A percentile compares a stretch with the other conserved stretches of the same genome.
phyloP scores from a whole-genome alignment of 2,797 vertebrate species.

The Gorsachius magnificus region DNA sequence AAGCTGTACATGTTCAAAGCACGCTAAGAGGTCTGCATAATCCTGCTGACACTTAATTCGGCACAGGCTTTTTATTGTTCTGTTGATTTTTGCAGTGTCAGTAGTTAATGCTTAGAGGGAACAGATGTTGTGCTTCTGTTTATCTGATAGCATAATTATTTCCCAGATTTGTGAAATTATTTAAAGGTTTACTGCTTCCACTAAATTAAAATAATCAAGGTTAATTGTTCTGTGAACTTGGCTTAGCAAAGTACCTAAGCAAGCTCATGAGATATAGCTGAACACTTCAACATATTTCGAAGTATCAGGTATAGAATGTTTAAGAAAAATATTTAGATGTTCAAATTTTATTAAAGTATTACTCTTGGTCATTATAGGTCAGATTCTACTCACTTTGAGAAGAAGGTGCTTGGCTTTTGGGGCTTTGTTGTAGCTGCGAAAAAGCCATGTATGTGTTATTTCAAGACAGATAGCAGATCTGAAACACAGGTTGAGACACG shows the following conservation, averaged over 20 bases:
- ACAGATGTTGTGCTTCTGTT: background rate
- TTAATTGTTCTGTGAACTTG: background rate
- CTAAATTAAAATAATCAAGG: background rate
- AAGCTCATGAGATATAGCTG: background rate
- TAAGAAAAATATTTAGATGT: background rate
- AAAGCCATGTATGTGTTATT: background rate
- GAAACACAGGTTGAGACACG: background rate
- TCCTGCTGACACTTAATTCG: background rate
- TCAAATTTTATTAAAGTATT: background rate
- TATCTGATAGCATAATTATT: background rate
- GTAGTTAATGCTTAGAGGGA: background rate
- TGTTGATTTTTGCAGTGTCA: background rate
- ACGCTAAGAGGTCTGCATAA: rapidly evolving
- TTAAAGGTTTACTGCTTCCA: background rate
- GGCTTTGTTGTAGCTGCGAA: background rate
- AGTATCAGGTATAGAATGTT: background rate
- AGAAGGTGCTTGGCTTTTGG: background rate
- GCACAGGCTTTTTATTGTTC: background rate
- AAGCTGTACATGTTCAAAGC: background rate
- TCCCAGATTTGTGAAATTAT: background rate
- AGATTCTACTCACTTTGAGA: background rate
- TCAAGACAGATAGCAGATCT: background rate
- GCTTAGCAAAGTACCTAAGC: background rate
- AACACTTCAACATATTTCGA: background rate
- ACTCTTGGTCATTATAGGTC: background rate